These are phyloP conservation scores for Cranoglanis bouderius DNA, from an alignment of 2,113 vertebrate species.

Conservation along the genomic window DNA sequence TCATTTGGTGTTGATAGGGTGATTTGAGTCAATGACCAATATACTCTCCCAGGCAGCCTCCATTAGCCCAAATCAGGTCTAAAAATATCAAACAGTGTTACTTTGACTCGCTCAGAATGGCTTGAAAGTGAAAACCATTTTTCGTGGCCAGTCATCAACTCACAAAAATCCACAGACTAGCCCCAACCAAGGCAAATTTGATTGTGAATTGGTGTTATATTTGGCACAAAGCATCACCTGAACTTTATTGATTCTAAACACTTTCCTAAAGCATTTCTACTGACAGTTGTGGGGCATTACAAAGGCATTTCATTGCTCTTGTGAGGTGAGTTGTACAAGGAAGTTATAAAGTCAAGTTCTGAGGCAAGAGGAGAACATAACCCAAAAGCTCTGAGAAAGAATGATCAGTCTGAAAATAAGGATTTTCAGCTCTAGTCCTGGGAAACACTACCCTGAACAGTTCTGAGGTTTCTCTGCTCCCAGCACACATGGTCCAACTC, in stretches of 20 bases:
- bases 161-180: neutral
- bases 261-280: neutral
- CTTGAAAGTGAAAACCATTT: neutral
- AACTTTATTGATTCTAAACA: neutral
- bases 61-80: too few species aligned
- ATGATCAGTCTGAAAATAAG: conserved; percentile 12
- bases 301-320: neutral
- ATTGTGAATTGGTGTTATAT: neutral
- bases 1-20: conserved; percentile 2
- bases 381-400: neutral
- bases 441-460: conserved; percentile 2
- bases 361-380: conserved; percentile 1
- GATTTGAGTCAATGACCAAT: neutral
- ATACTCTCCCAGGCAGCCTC: neutral
- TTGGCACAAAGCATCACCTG: conserved; percentile 6
- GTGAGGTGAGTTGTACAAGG: neutral
- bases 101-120: neutral
- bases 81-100: neutral
- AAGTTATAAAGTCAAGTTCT: conserved; percentile 4
- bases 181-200: neutral
- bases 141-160: neutral
- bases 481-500: conserved; percentile 5
- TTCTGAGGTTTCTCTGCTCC: neutral
- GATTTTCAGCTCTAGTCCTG: neutral
- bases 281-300: neutral